These are phyloP conservation scores for Genyomyrus donnyi DNA, from an alignment of 2,113 vertebrate species.

Conservation along the genomic window DNA sequence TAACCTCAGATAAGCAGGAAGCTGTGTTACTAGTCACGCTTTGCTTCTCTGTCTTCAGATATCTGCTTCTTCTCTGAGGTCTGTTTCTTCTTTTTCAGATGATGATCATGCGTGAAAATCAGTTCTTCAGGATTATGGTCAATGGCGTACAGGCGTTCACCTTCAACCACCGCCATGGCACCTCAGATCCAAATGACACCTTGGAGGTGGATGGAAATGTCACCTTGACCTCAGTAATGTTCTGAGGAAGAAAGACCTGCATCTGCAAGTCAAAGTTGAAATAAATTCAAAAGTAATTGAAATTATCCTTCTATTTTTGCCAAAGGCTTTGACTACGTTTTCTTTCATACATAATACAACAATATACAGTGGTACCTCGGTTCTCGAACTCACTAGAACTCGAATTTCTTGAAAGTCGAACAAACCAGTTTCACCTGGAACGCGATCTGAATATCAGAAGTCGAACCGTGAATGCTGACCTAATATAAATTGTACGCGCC, in stretches of 20 bases:
- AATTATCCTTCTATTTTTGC: not conserved
- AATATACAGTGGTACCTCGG: not conserved
- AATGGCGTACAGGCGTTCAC: conserved; percentile 51
- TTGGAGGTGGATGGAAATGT: conserved; percentile 56
- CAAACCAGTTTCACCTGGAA: too few species aligned
- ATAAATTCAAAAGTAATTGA: not conserved
- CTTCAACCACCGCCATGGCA: conserved; percentile 45
- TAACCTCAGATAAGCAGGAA: not conserved
- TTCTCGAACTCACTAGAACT: too few species aligned
- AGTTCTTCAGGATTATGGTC: conserved; percentile 46
- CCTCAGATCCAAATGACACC: conserved; percentile 28
- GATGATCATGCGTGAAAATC: conserved; percentile 50
- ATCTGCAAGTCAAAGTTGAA: too few species aligned
- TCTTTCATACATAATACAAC: not conserved
- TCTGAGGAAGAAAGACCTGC: conserved; percentile 28
- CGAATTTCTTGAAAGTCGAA: too few species aligned
- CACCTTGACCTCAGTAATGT: conserved; percentile 48
- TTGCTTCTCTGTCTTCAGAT: not conserved
- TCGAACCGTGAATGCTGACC: too few species aligned
- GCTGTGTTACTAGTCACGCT: not conserved
- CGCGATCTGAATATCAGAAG: too few species aligned
- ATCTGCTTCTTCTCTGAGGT: not conserved
- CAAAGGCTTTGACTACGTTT: not conserved
- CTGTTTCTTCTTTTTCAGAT: conserved; percentile 43
- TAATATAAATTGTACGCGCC: too few species aligned